Percentiles rank a stretch among this genome's conserved stretches.
phyloP scores from a whole-genome alignment of 2,113 vertebrate species.

The Eidolon helvum region DNA sequence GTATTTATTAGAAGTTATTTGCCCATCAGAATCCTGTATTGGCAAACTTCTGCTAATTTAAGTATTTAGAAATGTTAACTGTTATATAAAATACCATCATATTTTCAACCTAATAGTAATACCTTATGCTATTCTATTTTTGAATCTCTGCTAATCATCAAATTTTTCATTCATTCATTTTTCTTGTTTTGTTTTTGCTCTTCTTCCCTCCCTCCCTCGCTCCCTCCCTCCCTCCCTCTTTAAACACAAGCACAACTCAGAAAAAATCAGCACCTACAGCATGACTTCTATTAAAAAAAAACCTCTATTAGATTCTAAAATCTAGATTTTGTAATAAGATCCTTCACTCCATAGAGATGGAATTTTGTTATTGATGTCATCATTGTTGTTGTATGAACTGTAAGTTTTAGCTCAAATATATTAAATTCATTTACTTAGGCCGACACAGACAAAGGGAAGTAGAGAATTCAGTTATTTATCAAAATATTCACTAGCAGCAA shows the following conservation, averaged over 20 bases:
- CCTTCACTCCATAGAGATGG: background rate
- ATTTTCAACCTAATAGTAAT: background rate
- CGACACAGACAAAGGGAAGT: background rate
- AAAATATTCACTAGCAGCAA: background rate
- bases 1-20: background rate
- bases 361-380: background rate
- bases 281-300: background rate
- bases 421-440: background rate
- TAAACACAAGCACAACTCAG: background rate
- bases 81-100: background rate
- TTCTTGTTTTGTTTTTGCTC: background rate
- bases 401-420: background rate
- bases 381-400: background rate
- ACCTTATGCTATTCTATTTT: background rate
- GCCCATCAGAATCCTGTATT: background rate
- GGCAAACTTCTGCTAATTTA: background rate
- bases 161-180: background rate
- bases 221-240: too few species aligned
- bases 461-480: background rate
- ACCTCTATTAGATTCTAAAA: background rate
- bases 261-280: background rate
- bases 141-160: background rate
- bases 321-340: background rate
- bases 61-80: background rate
- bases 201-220: background rate